Evolutionary conservation across 2,888 invertebrate genomes (phyloP), one percentile per base, ranked within the genome.

Genomic region (Philereme transversata): DNA sequence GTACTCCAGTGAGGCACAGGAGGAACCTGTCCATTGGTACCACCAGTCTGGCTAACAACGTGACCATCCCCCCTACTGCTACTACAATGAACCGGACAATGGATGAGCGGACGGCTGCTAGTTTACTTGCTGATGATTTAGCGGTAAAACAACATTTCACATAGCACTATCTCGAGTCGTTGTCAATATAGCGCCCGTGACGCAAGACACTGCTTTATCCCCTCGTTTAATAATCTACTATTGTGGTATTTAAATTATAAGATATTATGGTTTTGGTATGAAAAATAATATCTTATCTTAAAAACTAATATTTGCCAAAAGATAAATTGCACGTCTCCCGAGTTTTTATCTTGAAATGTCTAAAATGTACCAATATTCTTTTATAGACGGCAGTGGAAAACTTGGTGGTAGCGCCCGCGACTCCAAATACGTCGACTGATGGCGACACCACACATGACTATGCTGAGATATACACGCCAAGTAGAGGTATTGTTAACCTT

Each of bases 391-490:
- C 93, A 6, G 93, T 93, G 10, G 93, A 93, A 70, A 93, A 93
- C 62, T 76, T 93, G 64, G 93, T 93, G 40, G 90, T 93, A 40
- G 60, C 89, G 54, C 91, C 89, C 57, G 89, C 92, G 3, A 93
- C 92, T 9, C 95, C 95, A 40, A 95, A 95, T 65, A 94, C 94
- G 36, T 94, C 94, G 0, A 94, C 94, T 4, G 94, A 94, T 69
- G 94, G 94, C 1, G 95, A 95, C 61, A 94, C 94, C 1, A 94
- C 96, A 1, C 98, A 98, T 79, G 98, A 98, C 83, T 98, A 98
- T 79, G 97, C 98, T 0, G 98, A 98, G 89, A 98, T 98, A 68
- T 98, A 98, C 80, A 98, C 98, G 35, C 98, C 98, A 0, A 97
- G 97, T 73, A 94, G 97, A 82, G 98, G 97, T 88, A 93, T 48